Evolutionary conservation across 2,888 invertebrate species (phyloP), one percentile per base, ranked within the genome.

Genomic region (Plutella xylostella): DNA sequence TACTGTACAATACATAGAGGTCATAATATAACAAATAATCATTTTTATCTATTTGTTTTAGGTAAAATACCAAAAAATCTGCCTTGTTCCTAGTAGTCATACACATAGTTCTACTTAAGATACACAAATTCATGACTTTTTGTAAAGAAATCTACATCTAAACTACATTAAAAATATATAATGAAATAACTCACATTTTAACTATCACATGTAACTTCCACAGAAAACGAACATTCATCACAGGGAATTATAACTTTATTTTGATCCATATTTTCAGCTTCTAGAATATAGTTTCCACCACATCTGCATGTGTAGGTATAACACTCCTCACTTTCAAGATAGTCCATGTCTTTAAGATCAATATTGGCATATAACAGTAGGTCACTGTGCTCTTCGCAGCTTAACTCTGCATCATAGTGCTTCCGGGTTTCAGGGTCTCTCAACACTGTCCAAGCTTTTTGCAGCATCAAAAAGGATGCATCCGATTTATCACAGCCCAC

Each of bases 201-300:
- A n/a, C n/a, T n/a, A n/a, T n/a, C n/a, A n/a, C n/a, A n/a, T n/a
- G n/a, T 80, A 40, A 90, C 72, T 56, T 85, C 68, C 60, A 92
- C 87, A 56, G 87, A 86, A 68, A 92, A 88, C 42, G 92, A 91
- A 72, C 92, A 92, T 69, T 92, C 90, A 62, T 87, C 87, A 75
- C 92, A 92, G 54, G 85, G 86, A 54, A 90, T 80, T 54, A 87
- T 64, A 60, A 85, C 74, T 61, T 82, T 80, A 38, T 63, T 62
- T 43, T 69, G 60, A 20, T 55, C 42, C 42, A 78, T 49, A 47
- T 77, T 68, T 19, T 61, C 56, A 52, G 60, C 62, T 38, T 78
- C 58, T 22, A 89, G 68, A 25, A 70, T 55, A 66, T 90, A 89
- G 42, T 69, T 62, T 30, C 89, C 88, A 54, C 92, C 92, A 73